Base-by-base conservation (phyloP, 1,140 invertebrate species). In the Elymnias hypermnestra region DNA sequence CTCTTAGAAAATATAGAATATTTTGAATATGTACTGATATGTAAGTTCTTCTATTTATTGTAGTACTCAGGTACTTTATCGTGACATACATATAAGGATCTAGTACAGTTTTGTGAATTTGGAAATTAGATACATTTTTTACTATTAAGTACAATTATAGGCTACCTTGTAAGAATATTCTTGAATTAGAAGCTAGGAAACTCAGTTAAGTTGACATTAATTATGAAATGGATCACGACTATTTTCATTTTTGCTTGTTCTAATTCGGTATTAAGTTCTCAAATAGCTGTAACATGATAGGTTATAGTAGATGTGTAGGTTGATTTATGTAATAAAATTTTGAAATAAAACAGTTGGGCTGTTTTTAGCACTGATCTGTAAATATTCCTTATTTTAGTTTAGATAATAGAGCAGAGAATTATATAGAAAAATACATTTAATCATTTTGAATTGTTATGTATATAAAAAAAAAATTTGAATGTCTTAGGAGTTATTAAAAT, bases 11-110 rank as follows among this genome's bases (percentile, higher is more conserved):
- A 65, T 76, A 72, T 70, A 77, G 69, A 67, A 65, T 68, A 73
- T 58, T 72, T 72, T 72, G 42, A 72, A 71, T 78, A 61, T 79
- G 78, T 82, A 81, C 75, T 83, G 73, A 84, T 71, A 72, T 83
- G 75, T 85, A 84, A 76, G 70, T 71, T 74, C 57, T 61, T 76
- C 67, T 85, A 85, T 79, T 85, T 83, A 83, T 83, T 85, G 75
- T 83, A 75, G 78, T 83, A 83, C 78, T 68, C 75, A 70, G 73
- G 78, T 85, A 83, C 78, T 70, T n/a, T 78, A 61, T 42, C 69
- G 70, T 79, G 75, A 82, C 75, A 75, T 81, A 71, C 53, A 72
- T 69, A 57, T 75, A 76, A 78, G 70, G 52, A 51, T 54, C 39
- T 52, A 41, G 60, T 54, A 64, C 73, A 78, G 67, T 53, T 71